A percentile compares a stretch with the other conserved stretches of the same genome.
Evolutionary conservation across 2,113 vertebrate genomes (phyloP).

Genomic region (Arvicanthis niloticus): DNA sequence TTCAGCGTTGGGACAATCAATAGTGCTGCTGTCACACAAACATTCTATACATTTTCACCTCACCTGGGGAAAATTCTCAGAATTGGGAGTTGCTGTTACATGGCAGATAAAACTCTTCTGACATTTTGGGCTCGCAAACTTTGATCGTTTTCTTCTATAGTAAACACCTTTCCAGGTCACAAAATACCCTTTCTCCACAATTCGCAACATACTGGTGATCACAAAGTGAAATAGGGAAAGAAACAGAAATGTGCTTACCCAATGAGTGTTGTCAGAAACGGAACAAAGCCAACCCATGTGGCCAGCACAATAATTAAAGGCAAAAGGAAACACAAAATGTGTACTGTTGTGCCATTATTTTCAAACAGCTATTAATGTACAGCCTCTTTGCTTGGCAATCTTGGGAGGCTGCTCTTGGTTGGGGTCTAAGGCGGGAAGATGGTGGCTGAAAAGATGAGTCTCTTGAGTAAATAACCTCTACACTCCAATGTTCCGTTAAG

Average conservation of each 20-base stretch:
- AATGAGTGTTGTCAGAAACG: neutral
- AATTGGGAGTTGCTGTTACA: neutral
- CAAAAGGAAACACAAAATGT: neutral
- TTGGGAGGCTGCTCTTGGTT: neutral
- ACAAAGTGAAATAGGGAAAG: neutral
- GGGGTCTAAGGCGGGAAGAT: neutral
- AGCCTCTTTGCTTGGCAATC: neutral
- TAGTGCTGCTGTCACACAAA: neutral
- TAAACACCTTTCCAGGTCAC: slow-evolving; percentile 22
- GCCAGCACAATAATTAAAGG: neutral
- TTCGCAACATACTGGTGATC: neutral
- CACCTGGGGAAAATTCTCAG: neutral
- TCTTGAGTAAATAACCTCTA: neutral
- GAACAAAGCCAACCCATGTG: neutral
- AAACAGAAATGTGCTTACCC: neutral
- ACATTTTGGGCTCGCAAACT: neutral
- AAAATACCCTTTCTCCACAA: slow-evolving; percentile 12
- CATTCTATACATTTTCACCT: neutral
- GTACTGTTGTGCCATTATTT: neutral
- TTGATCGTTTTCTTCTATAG: neutral
- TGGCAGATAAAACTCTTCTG: neutral
- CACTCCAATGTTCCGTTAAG: neutral
- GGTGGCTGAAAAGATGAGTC: neutral
- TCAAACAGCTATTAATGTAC: neutral
- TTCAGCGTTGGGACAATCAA: neutral